phyloP scores from a whole-genome alignment of 2,797 vertebrate species.

The Mustela erminea region DNA sequence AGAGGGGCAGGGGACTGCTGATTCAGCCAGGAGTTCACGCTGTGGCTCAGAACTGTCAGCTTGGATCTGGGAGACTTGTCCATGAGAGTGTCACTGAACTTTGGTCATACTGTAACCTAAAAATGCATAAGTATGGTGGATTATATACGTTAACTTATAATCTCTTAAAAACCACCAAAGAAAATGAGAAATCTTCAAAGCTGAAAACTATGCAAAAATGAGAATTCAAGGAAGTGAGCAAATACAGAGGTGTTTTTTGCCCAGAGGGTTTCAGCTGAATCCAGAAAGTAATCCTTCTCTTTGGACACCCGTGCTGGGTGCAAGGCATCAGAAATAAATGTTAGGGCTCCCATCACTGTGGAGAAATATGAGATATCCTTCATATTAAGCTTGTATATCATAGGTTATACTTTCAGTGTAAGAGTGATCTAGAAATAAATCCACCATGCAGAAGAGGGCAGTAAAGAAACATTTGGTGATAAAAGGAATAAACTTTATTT shows the following conservation, averaged over 20 bases:
- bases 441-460: neutral
- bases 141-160: neutral
- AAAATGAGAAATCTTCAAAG: neutral
- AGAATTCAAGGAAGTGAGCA: neutral
- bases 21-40: neutral
- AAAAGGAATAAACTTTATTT: neutral
- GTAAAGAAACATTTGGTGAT: neutral
- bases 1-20: neutral
- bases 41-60: neutral
- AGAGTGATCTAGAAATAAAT: neutral
- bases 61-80: neutral
- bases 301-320: neutral
- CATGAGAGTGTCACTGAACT: neutral
- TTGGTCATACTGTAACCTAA: neutral
- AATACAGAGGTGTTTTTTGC: neutral
- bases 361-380: neutral
- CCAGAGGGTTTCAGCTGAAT: neutral
- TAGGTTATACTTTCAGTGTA: neutral
- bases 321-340: neutral
- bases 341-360: neutral
- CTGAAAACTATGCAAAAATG: neutral
- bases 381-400: neutral
- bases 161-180: neutral
- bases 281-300: neutral
- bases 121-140: neutral